phyloP scores from a whole-genome alignment of 2,888 invertebrate species.

The Neoaliturus tenellus region DNA sequence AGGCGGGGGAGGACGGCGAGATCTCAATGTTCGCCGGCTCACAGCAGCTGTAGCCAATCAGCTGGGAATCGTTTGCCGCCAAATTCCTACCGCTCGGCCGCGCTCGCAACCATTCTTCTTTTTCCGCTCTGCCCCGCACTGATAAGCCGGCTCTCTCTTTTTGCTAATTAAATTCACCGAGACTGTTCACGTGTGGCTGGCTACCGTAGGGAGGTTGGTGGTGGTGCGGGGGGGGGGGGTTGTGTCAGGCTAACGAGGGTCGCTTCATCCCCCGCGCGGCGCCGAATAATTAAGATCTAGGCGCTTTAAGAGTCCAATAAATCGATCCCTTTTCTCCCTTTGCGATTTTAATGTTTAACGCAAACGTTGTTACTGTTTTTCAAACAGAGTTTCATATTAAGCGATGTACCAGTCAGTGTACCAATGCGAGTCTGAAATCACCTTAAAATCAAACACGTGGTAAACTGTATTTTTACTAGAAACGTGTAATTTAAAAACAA shows the following conservation, averaged over 20 bases:
- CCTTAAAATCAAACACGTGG: too few relatives aligned
- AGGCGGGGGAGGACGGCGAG: too few relatives aligned
- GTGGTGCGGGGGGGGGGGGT: not conserved
- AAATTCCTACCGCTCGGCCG: constrained; percentile 18
- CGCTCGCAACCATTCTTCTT: constrained; percentile 37
- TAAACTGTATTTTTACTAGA: too few relatives aligned
- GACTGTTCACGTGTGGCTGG: constrained; percentile 43
- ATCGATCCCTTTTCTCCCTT: not conserved
- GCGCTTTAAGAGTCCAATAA: not conserved
- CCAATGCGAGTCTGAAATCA: too few relatives aligned
- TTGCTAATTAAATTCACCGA: constrained; percentile 47
- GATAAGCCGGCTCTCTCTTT: constrained; percentile 42
- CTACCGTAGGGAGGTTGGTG: not conserved
- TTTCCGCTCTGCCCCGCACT: constrained; percentile 36
- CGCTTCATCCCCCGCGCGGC: not conserved
- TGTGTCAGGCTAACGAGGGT: constrained; percentile 16
- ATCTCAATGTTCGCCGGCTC: not conserved
- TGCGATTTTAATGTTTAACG: too few relatives aligned
- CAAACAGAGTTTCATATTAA: too few relatives aligned
- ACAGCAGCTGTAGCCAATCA: constrained; percentile 15
- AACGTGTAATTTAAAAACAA: too few relatives aligned
- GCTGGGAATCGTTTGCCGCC: not conserved
- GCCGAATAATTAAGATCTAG: constrained; percentile 25
- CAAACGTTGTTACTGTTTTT: too few relatives aligned
- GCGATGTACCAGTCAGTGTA: too few relatives aligned